A percentile compares a stretch with the other conserved stretches of the same genome.
Evolutionary conservation across 2,888 invertebrate genomes (phyloP).

Genomic region (Rotaria magnacalcarata): DNA sequence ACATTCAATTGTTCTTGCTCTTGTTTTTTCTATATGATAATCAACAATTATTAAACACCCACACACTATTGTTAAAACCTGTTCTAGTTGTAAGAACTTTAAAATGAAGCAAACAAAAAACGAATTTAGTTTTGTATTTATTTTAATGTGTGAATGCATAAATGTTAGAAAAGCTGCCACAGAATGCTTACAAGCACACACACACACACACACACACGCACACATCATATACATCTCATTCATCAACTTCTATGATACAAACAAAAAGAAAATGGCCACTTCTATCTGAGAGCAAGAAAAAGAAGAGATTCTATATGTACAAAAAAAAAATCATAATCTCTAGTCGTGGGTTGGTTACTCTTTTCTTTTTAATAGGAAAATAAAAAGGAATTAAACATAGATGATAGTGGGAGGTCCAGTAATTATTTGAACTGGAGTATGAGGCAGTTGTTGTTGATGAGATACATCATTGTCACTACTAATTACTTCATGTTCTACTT

Average conservation of each 20-base stretch:
- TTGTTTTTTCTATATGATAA: too few relatives aligned
- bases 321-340: neutral
- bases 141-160: neutral
- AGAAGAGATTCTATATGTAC: neutral
- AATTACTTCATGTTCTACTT: neutral
- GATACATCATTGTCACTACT: neutral
- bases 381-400: constrained; percentile 8
- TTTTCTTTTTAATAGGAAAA: too few relatives aligned
- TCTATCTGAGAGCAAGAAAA: constrained; percentile 2
- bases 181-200: constrained; percentile 7
- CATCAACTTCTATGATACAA: neutral
- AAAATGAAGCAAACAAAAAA: neutral
- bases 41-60: too few relatives aligned
- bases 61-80: too few relatives aligned
- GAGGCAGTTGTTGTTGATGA: neutral
- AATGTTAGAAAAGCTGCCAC: constrained; percentile 20
- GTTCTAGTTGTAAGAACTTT: neutral
- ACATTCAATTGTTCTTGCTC: too few relatives aligned
- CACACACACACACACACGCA: neutral
- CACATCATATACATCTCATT: neutral
- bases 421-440: neutral
- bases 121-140: neutral
- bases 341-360: too few relatives aligned
- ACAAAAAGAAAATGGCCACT: neutral
- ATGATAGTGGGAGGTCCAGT: neutral